Percentiles rank a stretch among this genome's conserved stretches.
These are phyloP conservation scores for Leptogaster cylindrica DNA, from an alignment of 2,888 invertebrate species.

Conservation along the genomic window DNA sequence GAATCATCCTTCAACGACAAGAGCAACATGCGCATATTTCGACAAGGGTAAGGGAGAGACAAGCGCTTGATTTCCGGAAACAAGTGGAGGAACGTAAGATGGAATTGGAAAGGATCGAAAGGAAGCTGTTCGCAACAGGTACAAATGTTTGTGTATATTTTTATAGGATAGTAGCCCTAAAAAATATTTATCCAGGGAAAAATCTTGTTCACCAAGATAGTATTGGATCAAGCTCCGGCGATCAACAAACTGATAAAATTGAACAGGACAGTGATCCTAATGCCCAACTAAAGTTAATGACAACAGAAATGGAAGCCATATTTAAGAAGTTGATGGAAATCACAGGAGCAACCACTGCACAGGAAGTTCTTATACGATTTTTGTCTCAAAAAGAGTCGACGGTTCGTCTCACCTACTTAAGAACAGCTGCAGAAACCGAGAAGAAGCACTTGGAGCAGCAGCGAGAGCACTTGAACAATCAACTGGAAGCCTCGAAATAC, in stretches of 20 bases:
- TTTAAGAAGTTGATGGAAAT: slow-evolving; percentile 79
- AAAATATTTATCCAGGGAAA: slow-evolving; percentile 46
- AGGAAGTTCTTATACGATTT: slow-evolving; percentile 77
- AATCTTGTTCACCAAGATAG: slow-evolving; percentile 67
- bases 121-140: slow-evolving; percentile 74
- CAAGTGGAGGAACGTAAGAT: slow-evolving; percentile 74
- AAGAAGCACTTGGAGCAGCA: slow-evolving; percentile 73
- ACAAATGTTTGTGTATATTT: no score
- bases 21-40: slow-evolving; percentile 73
- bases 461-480: slow-evolving; percentile 69
- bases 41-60: slow-evolving; percentile 70
- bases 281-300: slow-evolving; percentile 55
- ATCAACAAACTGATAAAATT: slow-evolving; percentile 58
- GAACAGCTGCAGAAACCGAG: slow-evolving; percentile 75
- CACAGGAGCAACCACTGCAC: slow-evolving; percentile 77
- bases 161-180: background rate
- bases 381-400: slow-evolving; percentile 76
- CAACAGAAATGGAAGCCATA: slow-evolving; percentile 67
- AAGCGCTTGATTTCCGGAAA: slow-evolving; percentile 70
- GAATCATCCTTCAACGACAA: slow-evolving; percentile 71
- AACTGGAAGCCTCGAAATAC: slow-evolving; percentile 79
- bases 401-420: slow-evolving; percentile 72
- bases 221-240: slow-evolving; percentile 64
- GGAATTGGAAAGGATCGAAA: slow-evolving; percentile 78
- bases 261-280: slow-evolving; percentile 58